Evolutionary conservation across 2,113 vertebrate genomes (phyloP).

Genomic region (Pristiophorus japonicus): DNA sequence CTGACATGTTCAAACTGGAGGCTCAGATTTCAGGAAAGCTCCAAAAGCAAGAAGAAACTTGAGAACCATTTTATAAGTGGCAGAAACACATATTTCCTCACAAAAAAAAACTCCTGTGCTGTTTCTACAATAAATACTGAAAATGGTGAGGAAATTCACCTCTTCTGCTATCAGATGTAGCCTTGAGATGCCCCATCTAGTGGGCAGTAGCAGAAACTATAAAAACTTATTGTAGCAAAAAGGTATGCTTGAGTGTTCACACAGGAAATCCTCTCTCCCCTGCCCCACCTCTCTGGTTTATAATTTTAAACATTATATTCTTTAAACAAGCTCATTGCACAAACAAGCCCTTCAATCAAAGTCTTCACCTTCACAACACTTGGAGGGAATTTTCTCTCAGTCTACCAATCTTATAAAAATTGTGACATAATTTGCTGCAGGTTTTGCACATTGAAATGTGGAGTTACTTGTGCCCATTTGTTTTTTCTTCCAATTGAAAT

Average conservation of each 20-base stretch:
- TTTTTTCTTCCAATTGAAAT: background rate
- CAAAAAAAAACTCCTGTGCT: background rate
- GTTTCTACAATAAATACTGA: background rate
- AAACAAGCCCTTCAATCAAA: no score
- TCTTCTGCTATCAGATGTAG: background rate
- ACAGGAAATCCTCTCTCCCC: background rate
- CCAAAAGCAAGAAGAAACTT: no score
- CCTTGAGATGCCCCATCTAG: background rate
- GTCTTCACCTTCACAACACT: background rate
- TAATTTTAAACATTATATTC: background rate
- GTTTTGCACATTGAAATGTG: background rate
- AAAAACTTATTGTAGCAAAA: background rate
- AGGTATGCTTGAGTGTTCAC: background rate
- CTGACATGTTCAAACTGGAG: background rate
- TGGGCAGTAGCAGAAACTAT: background rate
- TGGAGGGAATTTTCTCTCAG: background rate
- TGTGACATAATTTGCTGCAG: background rate
- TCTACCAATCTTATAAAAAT: background rate
- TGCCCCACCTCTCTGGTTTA: background rate
- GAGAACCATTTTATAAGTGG: no score
- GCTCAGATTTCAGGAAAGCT: background rate
- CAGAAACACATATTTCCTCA: background rate
- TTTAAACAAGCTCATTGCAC: no score
- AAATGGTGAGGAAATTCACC: background rate
- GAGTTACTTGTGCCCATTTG: background rate